Conservation (phyloP, 2,888 invertebrate species). For the Mythimna lalbum region DNA sequence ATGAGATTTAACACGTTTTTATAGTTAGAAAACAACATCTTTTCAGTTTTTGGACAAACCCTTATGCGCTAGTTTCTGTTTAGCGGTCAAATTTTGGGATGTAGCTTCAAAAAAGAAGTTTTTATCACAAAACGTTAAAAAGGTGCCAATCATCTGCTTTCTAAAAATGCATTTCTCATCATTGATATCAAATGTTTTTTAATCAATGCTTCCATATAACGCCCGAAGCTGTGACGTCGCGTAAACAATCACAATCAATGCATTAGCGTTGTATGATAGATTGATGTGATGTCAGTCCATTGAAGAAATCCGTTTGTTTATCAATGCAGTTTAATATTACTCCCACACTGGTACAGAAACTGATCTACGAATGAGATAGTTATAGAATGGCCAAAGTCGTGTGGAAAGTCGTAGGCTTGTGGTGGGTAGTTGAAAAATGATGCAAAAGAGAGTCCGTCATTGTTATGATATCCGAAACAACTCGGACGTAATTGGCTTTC, state of each 20-base stretch:
- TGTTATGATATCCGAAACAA: conserved; percentile 6
- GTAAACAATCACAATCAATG: conserved; percentile 84
- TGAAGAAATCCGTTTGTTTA: conserved; percentile 73
- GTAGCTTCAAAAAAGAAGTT: background rate
- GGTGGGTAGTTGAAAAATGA: conserved; percentile 49
- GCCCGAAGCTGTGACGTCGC: conserved; percentile 67
- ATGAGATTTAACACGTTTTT: conserved; percentile 16
- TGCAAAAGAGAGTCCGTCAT: conserved; percentile 27
- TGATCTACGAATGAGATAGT: conserved; percentile 37
- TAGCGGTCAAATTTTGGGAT: background rate
- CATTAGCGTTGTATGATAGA: conserved; percentile 84
- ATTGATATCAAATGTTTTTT: conserved; percentile 33
- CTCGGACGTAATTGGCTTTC: conserved; percentile 8
- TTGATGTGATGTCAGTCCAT: conserved; percentile 73
- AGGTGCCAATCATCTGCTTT: background rate
- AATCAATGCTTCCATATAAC: conserved; percentile 21
- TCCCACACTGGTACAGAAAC: conserved; percentile 66
- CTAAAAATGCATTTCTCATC: conserved; percentile 10
- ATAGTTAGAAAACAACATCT: background rate
- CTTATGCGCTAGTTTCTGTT: too few species aligned
- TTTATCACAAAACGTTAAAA: background rate
- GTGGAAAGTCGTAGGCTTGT: conserved; percentile 11
- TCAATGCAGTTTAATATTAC: conserved; percentile 75
- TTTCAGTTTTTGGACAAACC: too few species aligned
- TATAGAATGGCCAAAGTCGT: conserved; percentile 10